phyloP scores from a whole-genome alignment of 2,888 invertebrate genomes.

The Pyrrhosoma nymphula region DNA sequence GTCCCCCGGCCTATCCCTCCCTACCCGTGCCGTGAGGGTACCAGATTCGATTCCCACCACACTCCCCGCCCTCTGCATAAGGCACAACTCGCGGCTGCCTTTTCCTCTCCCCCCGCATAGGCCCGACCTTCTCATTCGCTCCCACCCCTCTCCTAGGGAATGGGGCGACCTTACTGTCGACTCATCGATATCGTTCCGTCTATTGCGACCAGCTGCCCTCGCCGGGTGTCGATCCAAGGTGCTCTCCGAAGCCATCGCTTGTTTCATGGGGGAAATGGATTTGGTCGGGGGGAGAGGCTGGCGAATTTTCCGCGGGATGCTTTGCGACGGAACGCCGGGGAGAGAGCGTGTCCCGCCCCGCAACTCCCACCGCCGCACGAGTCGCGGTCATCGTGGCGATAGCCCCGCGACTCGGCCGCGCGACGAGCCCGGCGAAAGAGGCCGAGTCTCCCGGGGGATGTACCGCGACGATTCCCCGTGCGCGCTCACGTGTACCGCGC shows the following conservation, averaged over 20 bases:
- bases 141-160: background rate
- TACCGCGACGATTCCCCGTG: conserved; percentile 9
- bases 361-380: background rate
- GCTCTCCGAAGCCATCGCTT: background rate
- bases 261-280: background rate
- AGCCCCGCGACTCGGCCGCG: conserved; percentile 59
- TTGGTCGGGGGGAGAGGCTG: background rate
- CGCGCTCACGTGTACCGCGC: background rate
- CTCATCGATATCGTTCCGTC: conserved; percentile 57
- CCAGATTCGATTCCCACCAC: conserved; percentile 28
- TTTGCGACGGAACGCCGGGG: background rate
- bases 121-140: background rate
- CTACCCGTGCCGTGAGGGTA: conserved; percentile 9
- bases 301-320: background rate
- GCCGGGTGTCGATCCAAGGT: conserved; percentile 8
- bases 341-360: background rate
- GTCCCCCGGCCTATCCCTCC: background rate
- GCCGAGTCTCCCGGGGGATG: conserved; percentile 28
- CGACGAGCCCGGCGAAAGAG: background rate
- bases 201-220: conserved; percentile 1
- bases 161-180: conserved; percentile 11
- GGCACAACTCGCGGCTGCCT: background rate
- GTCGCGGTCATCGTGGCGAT: background rate
- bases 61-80: background rate
- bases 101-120: background rate